Percentiles rank a stretch among this genome's conserved stretches.
These are phyloP conservation scores for Beris chalybata DNA, from an alignment of 2,888 invertebrate genomes.

Conservation along the genomic window DNA sequence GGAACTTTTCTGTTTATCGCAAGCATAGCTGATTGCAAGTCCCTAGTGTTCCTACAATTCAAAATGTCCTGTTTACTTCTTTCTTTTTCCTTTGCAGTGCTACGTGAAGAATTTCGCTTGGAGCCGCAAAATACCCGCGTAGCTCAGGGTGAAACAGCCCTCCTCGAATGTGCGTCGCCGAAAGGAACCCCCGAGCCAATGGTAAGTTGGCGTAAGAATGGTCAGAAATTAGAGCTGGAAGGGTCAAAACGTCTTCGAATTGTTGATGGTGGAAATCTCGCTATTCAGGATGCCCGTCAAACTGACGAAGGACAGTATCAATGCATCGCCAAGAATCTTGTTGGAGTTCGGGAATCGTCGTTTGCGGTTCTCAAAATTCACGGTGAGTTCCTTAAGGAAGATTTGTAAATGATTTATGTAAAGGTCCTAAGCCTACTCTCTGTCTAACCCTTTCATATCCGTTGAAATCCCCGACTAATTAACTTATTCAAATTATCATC, in stretches of 20 bases:
- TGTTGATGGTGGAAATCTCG: constrained; percentile 78
- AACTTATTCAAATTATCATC: constrained; percentile 3
- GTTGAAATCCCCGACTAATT: background rate
- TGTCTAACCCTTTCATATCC: no score
- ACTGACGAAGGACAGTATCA: constrained; percentile 81
- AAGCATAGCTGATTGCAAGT: no score
- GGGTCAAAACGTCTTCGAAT: constrained; percentile 70
- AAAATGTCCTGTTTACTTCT: no score
- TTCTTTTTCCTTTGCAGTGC: constrained; percentile 62
- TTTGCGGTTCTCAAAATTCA: constrained; percentile 75
- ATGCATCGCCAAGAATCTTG: constrained; percentile 80
- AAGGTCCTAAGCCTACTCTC: no score
- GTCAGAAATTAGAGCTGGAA: constrained; percentile 72
- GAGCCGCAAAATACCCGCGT: constrained; percentile 82
- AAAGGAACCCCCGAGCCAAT: constrained; percentile 86
- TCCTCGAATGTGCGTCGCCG: constrained; percentile 86
- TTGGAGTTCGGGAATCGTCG: constrained; percentile 74
- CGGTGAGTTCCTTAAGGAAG: constrained; percentile 59
- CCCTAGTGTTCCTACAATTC: no score
- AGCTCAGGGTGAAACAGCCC: constrained; percentile 81
- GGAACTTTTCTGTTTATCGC: no score
- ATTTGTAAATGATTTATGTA: background rate
- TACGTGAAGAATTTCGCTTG: constrained; percentile 85
- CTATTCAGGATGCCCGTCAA: constrained; percentile 76
- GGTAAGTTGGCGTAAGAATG: constrained; percentile 86